Evolutionary conservation across 2,797 vertebrate species (phyloP).

Genomic region (Diceros bicornis): DNA sequence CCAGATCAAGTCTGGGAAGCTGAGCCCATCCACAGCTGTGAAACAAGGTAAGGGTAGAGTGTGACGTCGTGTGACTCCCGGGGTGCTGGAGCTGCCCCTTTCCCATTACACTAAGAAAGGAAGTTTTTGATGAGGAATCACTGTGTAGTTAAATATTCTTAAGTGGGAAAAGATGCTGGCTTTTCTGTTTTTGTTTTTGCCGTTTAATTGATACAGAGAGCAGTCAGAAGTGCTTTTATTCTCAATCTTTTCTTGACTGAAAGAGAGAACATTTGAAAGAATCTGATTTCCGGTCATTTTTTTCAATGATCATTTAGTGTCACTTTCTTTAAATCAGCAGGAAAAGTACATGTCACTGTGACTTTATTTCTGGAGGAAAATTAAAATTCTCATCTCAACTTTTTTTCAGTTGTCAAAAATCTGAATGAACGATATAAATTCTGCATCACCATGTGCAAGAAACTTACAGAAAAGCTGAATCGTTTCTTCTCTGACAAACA

Average conservation of each 20-base stretch:
- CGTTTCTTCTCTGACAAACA: conserved; percentile 99
- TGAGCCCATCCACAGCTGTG: conserved; percentile 97
- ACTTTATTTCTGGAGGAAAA: conserved; percentile 56
- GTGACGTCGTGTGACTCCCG: no score
- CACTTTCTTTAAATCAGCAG: not conserved
- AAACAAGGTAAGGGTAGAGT: conserved; percentile 93
- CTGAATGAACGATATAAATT: conserved; percentile 98
- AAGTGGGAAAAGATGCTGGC: not conserved
- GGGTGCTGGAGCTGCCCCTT: not conserved
- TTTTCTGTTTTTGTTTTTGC: not conserved
- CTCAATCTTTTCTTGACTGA: not conserved
- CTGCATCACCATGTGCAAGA: conserved; percentile 97
- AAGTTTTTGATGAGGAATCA: not conserved
- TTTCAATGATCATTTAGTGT: not conserved
- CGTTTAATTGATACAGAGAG: not conserved
- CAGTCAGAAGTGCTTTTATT: not conserved
- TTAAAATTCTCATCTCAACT: conserved; percentile 64
- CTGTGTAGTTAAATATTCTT: not conserved
- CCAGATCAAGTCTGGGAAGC: conserved; percentile 96
- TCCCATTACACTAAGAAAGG: not conserved
- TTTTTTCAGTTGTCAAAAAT: conserved; percentile 94
- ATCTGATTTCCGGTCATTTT: not conserved
- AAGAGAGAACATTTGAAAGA: not conserved
- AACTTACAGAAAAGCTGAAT: conserved; percentile 96
- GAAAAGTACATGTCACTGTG: not conserved